Conservation (phyloP, 35 echinoderm and acorn worm species). For the Lytechinus pictus region DNA sequence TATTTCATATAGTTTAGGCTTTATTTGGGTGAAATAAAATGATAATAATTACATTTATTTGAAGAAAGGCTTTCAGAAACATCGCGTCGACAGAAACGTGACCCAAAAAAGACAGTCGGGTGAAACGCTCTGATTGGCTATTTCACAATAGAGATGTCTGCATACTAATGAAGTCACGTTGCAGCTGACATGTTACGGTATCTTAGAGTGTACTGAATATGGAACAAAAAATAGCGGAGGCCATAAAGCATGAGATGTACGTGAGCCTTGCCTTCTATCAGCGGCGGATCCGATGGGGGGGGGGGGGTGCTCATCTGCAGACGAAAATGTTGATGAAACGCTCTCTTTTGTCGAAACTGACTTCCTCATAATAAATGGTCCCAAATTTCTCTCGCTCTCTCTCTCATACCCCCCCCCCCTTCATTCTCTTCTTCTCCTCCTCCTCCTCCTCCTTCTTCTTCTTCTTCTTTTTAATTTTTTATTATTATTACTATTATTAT, state of each 20-base stretch:
- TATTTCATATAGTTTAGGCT: not conserved
- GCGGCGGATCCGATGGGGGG: too few species aligned
- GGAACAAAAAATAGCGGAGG: not conserved
- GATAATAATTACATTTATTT: not conserved
- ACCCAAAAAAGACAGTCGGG: not conserved
- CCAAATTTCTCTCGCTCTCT: too few species aligned
- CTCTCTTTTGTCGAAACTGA: too few species aligned
- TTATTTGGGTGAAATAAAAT: not conserved
- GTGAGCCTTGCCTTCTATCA: too few species aligned
- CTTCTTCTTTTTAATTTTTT: too few species aligned
- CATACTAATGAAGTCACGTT: conserved; percentile 66
- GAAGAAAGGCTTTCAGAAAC: not conserved
- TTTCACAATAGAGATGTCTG: not conserved
- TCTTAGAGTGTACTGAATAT: not conserved
- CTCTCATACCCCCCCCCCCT: too few species aligned
- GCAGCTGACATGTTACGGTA: conserved; percentile 59
- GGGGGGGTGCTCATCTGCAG: too few species aligned
- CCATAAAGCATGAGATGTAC: too few species aligned
- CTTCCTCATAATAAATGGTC: too few species aligned
- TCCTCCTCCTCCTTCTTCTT: not conserved
- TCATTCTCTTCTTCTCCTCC: not conserved
- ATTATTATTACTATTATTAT: too few species aligned
- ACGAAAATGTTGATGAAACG: too few species aligned
- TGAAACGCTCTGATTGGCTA: not conserved
- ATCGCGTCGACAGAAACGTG: not conserved